Percentiles rank a stretch among this genome's conserved stretches.
Evolutionary conservation across 2,797 vertebrate species (phyloP).

Genomic region (Streptopelia turtur): DNA sequence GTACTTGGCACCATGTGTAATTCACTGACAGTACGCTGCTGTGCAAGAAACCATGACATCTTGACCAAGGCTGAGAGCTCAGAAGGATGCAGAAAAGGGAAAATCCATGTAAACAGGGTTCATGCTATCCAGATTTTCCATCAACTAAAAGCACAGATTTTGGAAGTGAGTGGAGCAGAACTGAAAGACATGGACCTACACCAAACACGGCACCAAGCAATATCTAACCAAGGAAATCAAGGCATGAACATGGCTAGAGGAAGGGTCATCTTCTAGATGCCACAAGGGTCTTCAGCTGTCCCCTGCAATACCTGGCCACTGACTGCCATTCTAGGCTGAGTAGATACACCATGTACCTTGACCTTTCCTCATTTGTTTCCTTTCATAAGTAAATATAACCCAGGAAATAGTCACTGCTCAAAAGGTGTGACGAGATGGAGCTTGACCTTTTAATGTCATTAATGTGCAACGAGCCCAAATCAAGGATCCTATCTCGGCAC

Average conservation of each 20-base stretch:
- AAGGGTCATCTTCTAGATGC: not conserved
- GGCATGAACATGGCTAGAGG: fast-evolving
- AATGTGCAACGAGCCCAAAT: not conserved
- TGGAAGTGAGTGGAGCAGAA: not conserved
- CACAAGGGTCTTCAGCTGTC: not conserved
- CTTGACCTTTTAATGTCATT: not conserved
- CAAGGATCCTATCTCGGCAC: not conserved
- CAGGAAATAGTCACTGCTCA: not conserved
- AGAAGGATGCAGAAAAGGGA: not conserved
- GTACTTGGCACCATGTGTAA: not conserved
- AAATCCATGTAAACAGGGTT: not conserved
- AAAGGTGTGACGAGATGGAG: not conserved
- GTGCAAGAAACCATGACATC: not conserved
- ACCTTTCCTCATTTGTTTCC: too few relatives aligned
- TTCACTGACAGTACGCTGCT: fast-evolving
- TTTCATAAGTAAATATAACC: not conserved
- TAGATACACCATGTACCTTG: not conserved
- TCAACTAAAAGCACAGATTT: not conserved
- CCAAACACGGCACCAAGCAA: not conserved
- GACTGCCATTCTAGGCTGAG: not conserved
- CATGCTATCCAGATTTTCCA: not conserved
- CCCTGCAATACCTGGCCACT: not conserved
- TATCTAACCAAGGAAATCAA: not conserved
- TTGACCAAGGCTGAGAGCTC: not conserved
- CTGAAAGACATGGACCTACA: not conserved